Percentiles rank a stretch among this genome's conserved stretches.
These are phyloP conservation scores for Clivina fossor DNA, from an alignment of 2,888 invertebrate species.

Conservation along the genomic window DNA sequence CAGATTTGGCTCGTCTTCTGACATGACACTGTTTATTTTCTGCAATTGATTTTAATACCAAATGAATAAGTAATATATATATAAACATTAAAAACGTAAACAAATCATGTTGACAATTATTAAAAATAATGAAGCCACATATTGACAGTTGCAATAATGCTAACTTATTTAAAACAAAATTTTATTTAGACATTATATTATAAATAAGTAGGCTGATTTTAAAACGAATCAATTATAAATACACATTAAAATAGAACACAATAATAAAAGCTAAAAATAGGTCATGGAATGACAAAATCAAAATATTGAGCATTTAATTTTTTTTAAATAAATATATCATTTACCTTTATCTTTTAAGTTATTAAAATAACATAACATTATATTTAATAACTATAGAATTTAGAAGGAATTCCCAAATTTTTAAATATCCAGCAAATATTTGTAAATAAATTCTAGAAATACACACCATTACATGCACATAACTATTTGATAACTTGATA, in stretches of 20 bases:
- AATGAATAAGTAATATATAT: too few relatives aligned
- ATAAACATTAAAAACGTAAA: too few relatives aligned
- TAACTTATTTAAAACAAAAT: too few relatives aligned
- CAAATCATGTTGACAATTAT: too few relatives aligned
- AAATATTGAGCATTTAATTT: too few relatives aligned
- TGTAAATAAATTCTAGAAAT: slow-evolving; percentile 32
- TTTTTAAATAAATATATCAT: slow-evolving; percentile 6
- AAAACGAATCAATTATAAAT: too few relatives aligned
- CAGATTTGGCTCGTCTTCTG: slow-evolving; percentile 50
- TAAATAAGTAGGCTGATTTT: too few relatives aligned
- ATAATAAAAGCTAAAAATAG: slow-evolving; percentile 28
- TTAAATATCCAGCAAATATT: slow-evolving; percentile 27
- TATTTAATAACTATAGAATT: slow-evolving; percentile 14
- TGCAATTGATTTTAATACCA: too few relatives aligned
- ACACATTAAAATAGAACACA: slow-evolving; percentile 21
- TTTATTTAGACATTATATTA: too few relatives aligned
- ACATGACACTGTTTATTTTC: slow-evolving; percentile 42
- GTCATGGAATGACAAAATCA: slow-evolving; percentile 20
- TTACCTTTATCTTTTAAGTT: slow-evolving; percentile 25
- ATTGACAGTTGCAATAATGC: too few relatives aligned
- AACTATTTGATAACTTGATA: slow-evolving; percentile 5
- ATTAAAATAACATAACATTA: slow-evolving; percentile 32
- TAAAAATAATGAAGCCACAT: too few relatives aligned
- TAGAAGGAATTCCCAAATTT: slow-evolving; percentile 10
- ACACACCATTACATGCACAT: slow-evolving; percentile 32